These are phyloP conservation scores for Melikaiella ostensackeni DNA, from an alignment of 2,888 invertebrate species.

Conservation along the genomic window DNA sequence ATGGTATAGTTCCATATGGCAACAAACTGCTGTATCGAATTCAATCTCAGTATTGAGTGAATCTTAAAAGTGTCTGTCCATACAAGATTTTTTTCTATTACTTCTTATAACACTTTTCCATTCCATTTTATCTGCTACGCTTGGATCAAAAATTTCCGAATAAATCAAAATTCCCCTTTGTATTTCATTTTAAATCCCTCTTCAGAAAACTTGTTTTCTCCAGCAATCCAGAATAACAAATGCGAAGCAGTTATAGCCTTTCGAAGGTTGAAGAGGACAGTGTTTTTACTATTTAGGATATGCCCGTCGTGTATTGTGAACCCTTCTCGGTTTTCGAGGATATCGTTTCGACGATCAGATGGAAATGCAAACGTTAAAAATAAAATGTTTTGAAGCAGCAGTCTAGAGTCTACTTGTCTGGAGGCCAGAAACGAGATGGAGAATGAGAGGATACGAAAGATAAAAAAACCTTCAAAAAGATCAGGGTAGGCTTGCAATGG, in stretches of 20 bases:
- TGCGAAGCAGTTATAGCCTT: slow-evolving; percentile 10
- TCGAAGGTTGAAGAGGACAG: not conserved
- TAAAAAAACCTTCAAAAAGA: not conserved
- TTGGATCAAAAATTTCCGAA: not conserved
- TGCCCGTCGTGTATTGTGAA: slow-evolving; percentile 4
- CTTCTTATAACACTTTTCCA: not conserved
- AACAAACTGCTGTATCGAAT: too few species aligned
- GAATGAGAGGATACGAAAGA: not conserved
- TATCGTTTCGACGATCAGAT: slow-evolving; percentile 33
- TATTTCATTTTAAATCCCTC: slow-evolving; percentile 5
- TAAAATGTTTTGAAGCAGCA: slow-evolving; percentile 24
- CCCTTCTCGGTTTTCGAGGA: not conserved
- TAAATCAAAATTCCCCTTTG: not conserved
- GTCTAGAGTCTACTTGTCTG: not conserved
- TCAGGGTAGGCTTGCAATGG: not conserved
- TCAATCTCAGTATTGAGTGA: not conserved
- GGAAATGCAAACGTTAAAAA: slow-evolving; percentile 7
- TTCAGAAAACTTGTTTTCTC: not conserved
- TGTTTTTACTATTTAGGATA: slow-evolving; percentile 20
- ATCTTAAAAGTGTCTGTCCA: not conserved
- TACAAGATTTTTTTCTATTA: not conserved
- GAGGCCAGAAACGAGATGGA: slow-evolving; percentile 43
- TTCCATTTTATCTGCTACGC: not conserved
- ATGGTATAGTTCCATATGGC: too few species aligned
- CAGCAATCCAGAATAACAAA: slow-evolving; percentile 28